Base-by-base conservation (phyloP, 2,888 invertebrate genomes). In the Colostygia pectinataria region DNA sequence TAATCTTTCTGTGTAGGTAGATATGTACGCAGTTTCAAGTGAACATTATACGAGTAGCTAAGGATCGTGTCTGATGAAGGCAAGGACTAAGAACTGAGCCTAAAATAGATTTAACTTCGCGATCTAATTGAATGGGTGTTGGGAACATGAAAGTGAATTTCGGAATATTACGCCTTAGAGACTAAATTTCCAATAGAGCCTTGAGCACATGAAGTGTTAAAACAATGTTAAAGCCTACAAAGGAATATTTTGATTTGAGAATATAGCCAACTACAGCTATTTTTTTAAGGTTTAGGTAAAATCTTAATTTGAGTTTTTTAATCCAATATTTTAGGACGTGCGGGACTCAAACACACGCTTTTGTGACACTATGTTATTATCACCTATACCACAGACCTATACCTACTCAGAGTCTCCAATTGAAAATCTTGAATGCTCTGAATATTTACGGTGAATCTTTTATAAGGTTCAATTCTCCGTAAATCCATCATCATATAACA, bases 81-180 rank as follows among this genome's bases (percentile, higher is more conserved):
- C 38, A 13, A 44, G 41, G 38, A 29, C 50, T 42, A 37, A 48
- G 39, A 52, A 27, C 48, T 10, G 25, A 29, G 37, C 31, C 45
- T 31, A 37, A 55, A 55, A 49, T 52, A 50, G 55, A 53, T 49
- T 49, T 50, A 38, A 43, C 38, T 43, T 39, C 20, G 48, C 18
- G 25, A 44, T 39, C 50, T 51, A 51, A 56, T 51, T 51, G 51
- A 52, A 55, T 51, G 44, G 53, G 46, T 43, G 52, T 52, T 38
- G 42, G 46, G 9, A 42, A 39, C 46, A 34, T 46, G 24, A 46
- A 41, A 38, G 41, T 23, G 38, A 42, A 52, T 38, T 52, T 42
- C 42, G 12, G 33, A 39, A 52, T 46, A 52, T 39, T 32, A 38
- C 27, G 24, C 46, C 29, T 33, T 33, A 2, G 27, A 46, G 41